Evolutionary conservation across 1,140 invertebrate genomes (phyloP).

Genomic region (Penaeus indicus): DNA sequence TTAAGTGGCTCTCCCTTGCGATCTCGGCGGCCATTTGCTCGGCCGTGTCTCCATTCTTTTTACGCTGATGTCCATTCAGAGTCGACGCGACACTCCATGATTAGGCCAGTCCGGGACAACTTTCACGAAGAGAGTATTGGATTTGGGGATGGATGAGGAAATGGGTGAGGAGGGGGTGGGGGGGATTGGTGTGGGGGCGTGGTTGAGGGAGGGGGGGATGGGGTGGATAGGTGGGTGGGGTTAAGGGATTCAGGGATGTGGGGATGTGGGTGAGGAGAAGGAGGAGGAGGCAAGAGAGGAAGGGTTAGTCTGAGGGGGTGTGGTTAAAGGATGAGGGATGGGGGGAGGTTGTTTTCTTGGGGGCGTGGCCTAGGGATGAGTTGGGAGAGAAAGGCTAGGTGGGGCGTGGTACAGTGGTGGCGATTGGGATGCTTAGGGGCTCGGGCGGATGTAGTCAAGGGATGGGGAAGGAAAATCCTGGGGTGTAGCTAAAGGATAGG

Average conservation of each 20-base stretch:
- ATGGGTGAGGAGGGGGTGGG: not conserved
- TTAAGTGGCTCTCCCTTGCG: conserved; percentile 29
- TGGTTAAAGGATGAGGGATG: too few relatives aligned
- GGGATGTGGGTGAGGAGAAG: not conserved
- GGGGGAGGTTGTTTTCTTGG: not conserved
- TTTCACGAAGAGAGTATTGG: not conserved
- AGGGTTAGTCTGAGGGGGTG: not conserved
- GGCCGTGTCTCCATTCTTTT: not conserved
- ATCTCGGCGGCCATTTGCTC: conserved; percentile 27
- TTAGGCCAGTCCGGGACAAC: not conserved
- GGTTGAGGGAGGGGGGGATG: conserved; percentile 5
- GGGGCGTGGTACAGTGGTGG: too few relatives aligned
- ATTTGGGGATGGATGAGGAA: not conserved
- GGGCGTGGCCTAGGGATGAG: too few relatives aligned
- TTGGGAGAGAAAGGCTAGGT: too few relatives aligned
- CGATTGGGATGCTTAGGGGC: too few relatives aligned
- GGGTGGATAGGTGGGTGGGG: not conserved
- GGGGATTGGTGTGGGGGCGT: not conserved
- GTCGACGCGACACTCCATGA: too few relatives aligned
- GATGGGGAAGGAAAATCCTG: too few relatives aligned
- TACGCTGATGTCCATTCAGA: not conserved
- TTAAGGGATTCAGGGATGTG: not conserved
- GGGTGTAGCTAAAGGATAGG: too few relatives aligned
- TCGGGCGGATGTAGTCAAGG: too few relatives aligned
- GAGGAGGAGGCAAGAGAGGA: not conserved